Conservation (phyloP, 2,888 invertebrate species). For the Crepidodera aurea region DNA sequence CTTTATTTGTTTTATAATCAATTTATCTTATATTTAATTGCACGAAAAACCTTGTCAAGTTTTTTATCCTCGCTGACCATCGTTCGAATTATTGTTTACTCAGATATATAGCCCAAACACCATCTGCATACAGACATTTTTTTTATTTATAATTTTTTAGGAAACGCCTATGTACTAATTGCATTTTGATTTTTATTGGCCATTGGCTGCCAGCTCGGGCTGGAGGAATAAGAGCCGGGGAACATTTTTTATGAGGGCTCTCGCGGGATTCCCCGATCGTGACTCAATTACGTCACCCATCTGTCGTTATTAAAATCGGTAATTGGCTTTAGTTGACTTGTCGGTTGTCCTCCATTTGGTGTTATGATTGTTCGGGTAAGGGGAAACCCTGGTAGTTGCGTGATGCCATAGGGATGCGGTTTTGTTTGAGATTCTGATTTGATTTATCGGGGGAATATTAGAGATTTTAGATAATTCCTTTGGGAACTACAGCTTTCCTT, state of each 20-base stretch:
- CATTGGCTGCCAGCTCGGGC: conserved; percentile 4
- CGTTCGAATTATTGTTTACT: too few species aligned
- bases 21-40: too few species aligned
- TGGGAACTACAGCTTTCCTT: too few species aligned
- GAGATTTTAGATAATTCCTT: neutral
- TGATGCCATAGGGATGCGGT: neutral
- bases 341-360: conserved; percentile 6
- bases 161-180: conserved; percentile 14
- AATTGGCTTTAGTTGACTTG: conserved; percentile 23
- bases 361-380: neutral
- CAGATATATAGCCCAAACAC: neutral
- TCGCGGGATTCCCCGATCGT: conserved; percentile 22
- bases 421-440: neutral
- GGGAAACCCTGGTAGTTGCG: neutral
- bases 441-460: conserved; percentile 13
- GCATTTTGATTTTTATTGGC: conserved; percentile 23
- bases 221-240: neutral
- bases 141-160: neutral
- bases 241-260: conserved; percentile 13
- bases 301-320: conserved; percentile 30
- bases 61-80: too few species aligned
- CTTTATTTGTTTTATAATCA: too few species aligned
- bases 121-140: neutral
- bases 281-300: conserved; percentile 29
- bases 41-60: too few species aligned